Base-by-base conservation (phyloP, 2,888 invertebrate genomes). In the Entomobrya multifasciata region DNA sequence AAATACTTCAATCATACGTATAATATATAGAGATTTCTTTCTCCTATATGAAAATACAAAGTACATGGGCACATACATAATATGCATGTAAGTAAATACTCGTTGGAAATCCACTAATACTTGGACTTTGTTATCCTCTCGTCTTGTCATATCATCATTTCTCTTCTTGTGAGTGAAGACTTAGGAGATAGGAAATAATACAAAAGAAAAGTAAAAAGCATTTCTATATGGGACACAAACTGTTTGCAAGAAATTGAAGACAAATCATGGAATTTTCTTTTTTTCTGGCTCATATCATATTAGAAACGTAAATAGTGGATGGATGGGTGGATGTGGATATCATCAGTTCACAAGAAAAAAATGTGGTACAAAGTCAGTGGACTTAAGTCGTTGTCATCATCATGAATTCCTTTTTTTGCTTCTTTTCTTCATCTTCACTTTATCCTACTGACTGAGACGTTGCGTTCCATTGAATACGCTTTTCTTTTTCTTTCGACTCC, bases 201-300 rank as follows among this genome's bases (percentile, higher is more conserved):
- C 60, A 77, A 10, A 17, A 36, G 20, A 17, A 57, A 11, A 55
- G 17, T 8, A 36, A n/a, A n/a, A n/a, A n/a, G n/a, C n/a, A n/a
- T n/a, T n/a, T n/a, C n/a, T 36, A 22, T 55, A 44, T 20, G 15
- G 30, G 25, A 41, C 20, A 57, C 77, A 77, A 55, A 55, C 22
- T 20, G 20, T 41, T 25, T 22, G 65, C 10, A 13, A 10, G 30
- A n/a, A 77, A 25, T 6, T 1, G 47, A 62, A 74, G 62, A 52
- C 72, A 65, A 78, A 41, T 78, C 85, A 85, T 78, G 79, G 85
- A 79, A 79, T 86, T 86, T 86, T 86, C 85, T 86, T 72, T 70
- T 77, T 79, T 86, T 86, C 85, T 86, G 85, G 72, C 47, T 86
- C 85, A 86, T 79, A 86, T 79, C 79, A 79, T 86, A 86, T 86